Evolutionary conservation across 2,113 vertebrate genomes (phyloP), one percentile per base, ranked within the genome.

Genomic region (Penelope pileata): DNA sequence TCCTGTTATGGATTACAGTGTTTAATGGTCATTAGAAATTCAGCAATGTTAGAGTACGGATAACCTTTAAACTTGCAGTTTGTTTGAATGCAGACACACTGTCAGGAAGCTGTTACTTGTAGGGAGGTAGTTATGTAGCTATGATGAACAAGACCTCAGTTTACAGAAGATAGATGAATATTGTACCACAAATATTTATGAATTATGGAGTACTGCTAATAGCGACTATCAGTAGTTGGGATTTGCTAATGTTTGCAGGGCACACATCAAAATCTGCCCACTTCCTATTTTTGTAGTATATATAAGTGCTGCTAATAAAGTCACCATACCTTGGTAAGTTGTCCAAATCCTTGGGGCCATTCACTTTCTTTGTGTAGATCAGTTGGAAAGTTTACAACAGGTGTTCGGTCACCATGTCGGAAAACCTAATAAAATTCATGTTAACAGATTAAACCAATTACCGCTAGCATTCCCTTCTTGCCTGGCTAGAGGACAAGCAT

Each of bases 281-380:
- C 19, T 82, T 94, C 36, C 34, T 73, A 42, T 72, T 75, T 72
- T 32, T 54, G 23, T 32, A 66, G 11, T 16, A 23, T 73, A 66
- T 43, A 2, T 6, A 82, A 82, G 2, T 58, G 51, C 32, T 82
- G 78, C 27, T 66, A 81, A 80, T 62, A 88, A 96, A 92, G 60
- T 24, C 29, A 81, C 78, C 97, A 29, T 96, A 99, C 99, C 98
- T 98, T 97, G 8, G 99, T 99, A 74, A 99, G 98, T 72, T 99
- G 98, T 85, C 98, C 98, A 77, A 98, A 99, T 74, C 99, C 98
- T 63, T 98, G 98, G 12, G 98, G 98, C 99, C 99, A 99, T 59
- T 98, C 97, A 1, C 97, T 96, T 94, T 99, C 98, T 75, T 98
- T 97, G 85, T 98, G 97, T 40, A 97, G 97, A 91, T 99, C 98